Evolutionary conservation across 1,140 invertebrate species (phyloP), one percentile per base, ranked within the genome.

Genomic region (Drosophila malerkotliana): DNA sequence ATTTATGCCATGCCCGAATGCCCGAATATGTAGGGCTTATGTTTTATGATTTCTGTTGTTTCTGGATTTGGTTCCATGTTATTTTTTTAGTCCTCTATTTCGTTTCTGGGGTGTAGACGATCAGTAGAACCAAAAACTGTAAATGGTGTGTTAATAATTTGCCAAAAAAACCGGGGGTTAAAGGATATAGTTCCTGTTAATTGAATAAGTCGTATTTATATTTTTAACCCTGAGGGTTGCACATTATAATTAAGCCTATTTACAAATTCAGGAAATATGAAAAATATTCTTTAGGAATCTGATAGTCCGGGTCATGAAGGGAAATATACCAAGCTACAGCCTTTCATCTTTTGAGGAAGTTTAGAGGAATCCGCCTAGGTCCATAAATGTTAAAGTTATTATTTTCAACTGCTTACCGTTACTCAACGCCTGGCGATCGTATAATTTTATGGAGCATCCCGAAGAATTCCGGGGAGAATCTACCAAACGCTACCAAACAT

Each of bases 401-500:
- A 57, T 66, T 58, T 74, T 10, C 24, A 32, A 26, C 54, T 63
- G 82, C 69, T 87, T 87, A 72, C 69, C 69, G 77, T 81, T 57
- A 81, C 56, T 85, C 82, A 85, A 75, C 82, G 82, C 82, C 82
- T 87, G 77, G 55, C 76, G 73, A 75, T 85, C 82, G 82, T 85
- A 68, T 85, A 81, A 78, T 87, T 85, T 85, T 81, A 85, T 75
- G 79, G 63, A 56, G 48, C 69, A 54, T 57, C 44, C 47, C 58
- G 41, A 56, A 81, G 60, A 14, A 41, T 44, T 59, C 68, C 45
- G 60, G 1, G 12, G 49, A 34, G 60, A 44, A 71, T 44, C 52
- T 74, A 28, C 18, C 18, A 18, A 18, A 18, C 61, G 63, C 51
- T 48, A 18, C 54, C 82, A 78, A 77, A 85, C 82, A 85, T 85